A percentile compares a stretch with the other conserved stretches of the same genome.
These are phyloP conservation scores for Erpetoichthys calabaricus DNA, from an alignment of 2,797 vertebrate species.

Conservation along the genomic window DNA sequence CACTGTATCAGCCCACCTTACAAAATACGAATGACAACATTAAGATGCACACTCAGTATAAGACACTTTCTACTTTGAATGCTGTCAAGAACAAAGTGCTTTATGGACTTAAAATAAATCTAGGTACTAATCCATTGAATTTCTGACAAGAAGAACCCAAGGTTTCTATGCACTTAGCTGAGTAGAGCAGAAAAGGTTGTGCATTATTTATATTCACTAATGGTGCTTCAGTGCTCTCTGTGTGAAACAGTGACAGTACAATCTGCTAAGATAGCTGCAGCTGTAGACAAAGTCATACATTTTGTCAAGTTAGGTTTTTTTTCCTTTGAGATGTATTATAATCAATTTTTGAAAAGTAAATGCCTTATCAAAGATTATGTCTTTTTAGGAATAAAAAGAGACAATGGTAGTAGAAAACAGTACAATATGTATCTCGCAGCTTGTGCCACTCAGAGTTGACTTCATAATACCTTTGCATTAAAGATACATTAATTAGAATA, in stretches of 20 bases:
- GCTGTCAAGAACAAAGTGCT: slow-evolving; percentile 80
- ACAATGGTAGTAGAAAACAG: slow-evolving; percentile 43
- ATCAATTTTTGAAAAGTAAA: slow-evolving; percentile 79
- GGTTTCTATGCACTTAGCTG: slow-evolving; percentile 96
- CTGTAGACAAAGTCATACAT: slow-evolving; percentile 90
- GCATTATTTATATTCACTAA: slow-evolving; percentile 99
- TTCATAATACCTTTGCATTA: no score
- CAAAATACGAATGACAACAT: slow-evolving; percentile 85
- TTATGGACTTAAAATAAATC: slow-evolving; percentile 95
- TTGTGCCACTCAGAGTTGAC: no score
- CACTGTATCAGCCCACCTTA: slow-evolving; percentile 60
- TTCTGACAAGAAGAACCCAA: slow-evolving; percentile 90
- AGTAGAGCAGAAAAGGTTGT: slow-evolving; percentile 77
- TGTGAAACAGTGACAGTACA: slow-evolving; percentile 78
- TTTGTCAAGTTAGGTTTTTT: slow-evolving; percentile 62
- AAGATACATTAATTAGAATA: no score
- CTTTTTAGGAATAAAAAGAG: slow-evolving; percentile 29
- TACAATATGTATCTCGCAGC: slow-evolving; percentile 22
- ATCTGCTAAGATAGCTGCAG: slow-evolving; percentile 83
- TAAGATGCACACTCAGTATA: slow-evolving; percentile 67
- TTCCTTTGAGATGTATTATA: slow-evolving; percentile 86
- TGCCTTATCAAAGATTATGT: slow-evolving; percentile 51
- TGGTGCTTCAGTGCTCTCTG: slow-evolving; percentile 76
- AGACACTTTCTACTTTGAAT: slow-evolving; percentile 74
- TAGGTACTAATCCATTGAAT: slow-evolving; percentile 94